These are phyloP conservation scores for Speoplatyrhinus poulsoni DNA, from an alignment of 2,113 vertebrate species.

Conservation along the genomic window DNA sequence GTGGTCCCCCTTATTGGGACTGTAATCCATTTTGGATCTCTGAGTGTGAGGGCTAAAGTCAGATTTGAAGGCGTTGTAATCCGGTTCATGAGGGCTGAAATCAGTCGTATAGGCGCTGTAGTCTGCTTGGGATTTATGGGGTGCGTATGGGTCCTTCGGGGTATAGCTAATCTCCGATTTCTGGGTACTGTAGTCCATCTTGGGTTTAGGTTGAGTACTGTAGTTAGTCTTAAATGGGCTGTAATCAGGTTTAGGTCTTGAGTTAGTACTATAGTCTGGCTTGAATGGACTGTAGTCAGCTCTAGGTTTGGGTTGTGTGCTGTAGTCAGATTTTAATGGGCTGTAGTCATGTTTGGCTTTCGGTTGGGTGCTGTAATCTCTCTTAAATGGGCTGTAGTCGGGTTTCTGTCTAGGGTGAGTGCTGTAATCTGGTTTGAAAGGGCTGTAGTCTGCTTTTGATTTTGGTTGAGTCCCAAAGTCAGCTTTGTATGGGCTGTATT, in stretches of 20 bases:
- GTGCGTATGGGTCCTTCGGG: conserved; percentile 65
- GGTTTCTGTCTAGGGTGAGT: conserved; percentile 72
- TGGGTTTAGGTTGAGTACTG: conserved; percentile 72
- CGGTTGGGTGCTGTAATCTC: conserved; percentile 72
- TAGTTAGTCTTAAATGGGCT: conserved; percentile 71
- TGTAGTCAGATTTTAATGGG: conserved; percentile 72
- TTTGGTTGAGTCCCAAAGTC: conserved; percentile 74
- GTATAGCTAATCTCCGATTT: conserved; percentile 66
- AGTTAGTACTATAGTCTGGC: conserved; percentile 68
- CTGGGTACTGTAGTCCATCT: conserved; percentile 69
- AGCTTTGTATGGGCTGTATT: conserved; percentile 72
- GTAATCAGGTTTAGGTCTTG: conserved; percentile 69
- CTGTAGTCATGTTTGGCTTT: conserved; percentile 76
- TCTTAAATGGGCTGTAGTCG: conserved; percentile 74
- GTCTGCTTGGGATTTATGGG: conserved; percentile 61
- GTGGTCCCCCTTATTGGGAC: conserved; percentile 71
- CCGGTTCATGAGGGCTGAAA: conserved; percentile 70
- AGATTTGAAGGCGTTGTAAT: conserved; percentile 74
- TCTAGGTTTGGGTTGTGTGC: conserved; percentile 63
- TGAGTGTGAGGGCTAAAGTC: conserved; percentile 87
- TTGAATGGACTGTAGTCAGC: conserved; percentile 73
- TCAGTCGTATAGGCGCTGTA: conserved; percentile 73
- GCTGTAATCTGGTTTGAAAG: conserved; percentile 73
- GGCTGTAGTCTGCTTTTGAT: conserved; percentile 70
- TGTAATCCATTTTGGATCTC: conserved; percentile 76